Conservation (phyloP, 2,113 vertebrate species). For the Plestiodon gilberti region DNA sequence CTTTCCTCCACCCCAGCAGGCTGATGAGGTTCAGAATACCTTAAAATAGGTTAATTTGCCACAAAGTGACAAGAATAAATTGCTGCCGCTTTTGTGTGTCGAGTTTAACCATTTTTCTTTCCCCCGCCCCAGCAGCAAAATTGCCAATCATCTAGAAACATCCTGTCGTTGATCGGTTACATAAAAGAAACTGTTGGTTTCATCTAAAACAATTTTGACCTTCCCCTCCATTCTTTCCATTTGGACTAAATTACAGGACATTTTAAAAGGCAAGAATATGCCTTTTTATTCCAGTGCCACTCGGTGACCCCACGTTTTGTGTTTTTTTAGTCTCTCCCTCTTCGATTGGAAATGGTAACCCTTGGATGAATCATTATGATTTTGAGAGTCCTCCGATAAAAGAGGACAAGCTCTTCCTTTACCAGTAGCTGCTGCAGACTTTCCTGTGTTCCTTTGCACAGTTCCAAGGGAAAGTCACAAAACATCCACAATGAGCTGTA, state of each 20-base stretch:
- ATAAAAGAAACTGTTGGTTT: slow-evolving; percentile 64
- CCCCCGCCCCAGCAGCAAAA: slow-evolving; percentile 33
- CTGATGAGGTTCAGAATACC: slow-evolving; percentile 53
- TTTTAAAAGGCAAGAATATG: slow-evolving; percentile 34
- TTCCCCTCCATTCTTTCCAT: slow-evolving; percentile 61
- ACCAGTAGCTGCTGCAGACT: neutral
- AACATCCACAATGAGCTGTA: neutral
- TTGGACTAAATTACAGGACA: slow-evolving; percentile 56
- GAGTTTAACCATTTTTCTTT: slow-evolving; percentile 55
- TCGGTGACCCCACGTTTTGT: slow-evolving; percentile 35
- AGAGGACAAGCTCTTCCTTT: neutral
- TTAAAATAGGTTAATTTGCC: slow-evolving; percentile 64
- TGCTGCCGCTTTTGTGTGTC: slow-evolving; percentile 52
- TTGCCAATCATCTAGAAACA: slow-evolving; percentile 62
- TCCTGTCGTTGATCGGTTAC: slow-evolving; percentile 49
- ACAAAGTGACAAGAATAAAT: slow-evolving; percentile 58
- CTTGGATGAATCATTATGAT: slow-evolving; percentile 17
- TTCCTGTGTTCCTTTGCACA: neutral
- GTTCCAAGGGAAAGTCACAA: neutral
- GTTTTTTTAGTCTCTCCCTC: slow-evolving; percentile 47
- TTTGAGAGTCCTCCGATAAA: slow-evolving; percentile 12
- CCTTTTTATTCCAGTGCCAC: slow-evolving; percentile 32
- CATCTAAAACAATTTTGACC: slow-evolving; percentile 66
- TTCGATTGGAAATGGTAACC: slow-evolving; percentile 7
- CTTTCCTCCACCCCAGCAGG: slow-evolving; percentile 44